phyloP scores from a whole-genome alignment of 2,113 vertebrate genomes.

The Nibea albiflora region DNA sequence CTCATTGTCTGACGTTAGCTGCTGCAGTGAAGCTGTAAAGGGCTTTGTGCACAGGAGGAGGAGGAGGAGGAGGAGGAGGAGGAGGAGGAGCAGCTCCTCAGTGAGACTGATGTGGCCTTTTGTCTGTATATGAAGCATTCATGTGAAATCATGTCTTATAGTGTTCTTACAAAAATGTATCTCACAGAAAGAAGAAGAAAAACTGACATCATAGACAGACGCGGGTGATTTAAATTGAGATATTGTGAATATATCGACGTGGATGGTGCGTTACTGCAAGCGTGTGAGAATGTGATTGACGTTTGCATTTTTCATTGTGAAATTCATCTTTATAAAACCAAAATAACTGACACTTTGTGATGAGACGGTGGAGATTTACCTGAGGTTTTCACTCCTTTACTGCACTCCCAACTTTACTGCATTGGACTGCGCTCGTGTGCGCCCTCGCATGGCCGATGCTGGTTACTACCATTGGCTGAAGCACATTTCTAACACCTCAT shows the following conservation, averaged over 20 bases:
- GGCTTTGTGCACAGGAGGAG: neutral
- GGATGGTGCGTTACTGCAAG: neutral
- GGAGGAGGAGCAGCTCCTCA: neutral
- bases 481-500: neutral
- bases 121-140: neutral
- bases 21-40: conserved; percentile 12
- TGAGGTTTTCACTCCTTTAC: too few relatives aligned
- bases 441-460: conserved; percentile 15
- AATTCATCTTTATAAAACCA: neutral
- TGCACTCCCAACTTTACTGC: too few relatives aligned
- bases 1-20: neutral
- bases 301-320: neutral
- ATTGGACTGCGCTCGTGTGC: neutral
- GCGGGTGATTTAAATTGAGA: neutral
- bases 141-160: neutral
- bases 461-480: neutral
- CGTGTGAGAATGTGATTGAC: neutral
- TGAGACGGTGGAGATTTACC: too few relatives aligned
- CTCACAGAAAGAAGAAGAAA: neutral
- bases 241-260: neutral
- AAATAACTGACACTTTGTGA: neutral
- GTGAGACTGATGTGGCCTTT: neutral
- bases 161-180: neutral
- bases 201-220: neutral
- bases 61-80: neutral